Conservation (phyloP, 2,113 vertebrate genomes). For the Abramis brama region DNA sequence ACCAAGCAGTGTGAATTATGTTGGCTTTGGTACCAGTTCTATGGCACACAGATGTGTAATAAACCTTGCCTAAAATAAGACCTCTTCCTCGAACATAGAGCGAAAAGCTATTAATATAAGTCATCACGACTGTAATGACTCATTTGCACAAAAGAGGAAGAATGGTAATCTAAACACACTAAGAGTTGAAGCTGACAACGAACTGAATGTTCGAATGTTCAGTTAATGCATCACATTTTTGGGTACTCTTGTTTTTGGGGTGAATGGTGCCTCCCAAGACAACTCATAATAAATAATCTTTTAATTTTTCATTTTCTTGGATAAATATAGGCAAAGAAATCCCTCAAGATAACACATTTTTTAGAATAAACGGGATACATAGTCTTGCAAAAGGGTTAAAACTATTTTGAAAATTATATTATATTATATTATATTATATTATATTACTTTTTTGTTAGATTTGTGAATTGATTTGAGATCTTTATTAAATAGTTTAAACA, state of each 20-base stretch:
- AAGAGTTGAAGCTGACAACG: conserved; percentile 11
- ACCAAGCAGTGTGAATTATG: conserved; percentile 48
- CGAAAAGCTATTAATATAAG: conserved; percentile 32
- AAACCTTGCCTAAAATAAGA: conserved; percentile 54
- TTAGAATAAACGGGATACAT: too few relatives aligned
- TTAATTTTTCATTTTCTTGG: too few relatives aligned
- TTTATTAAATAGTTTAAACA: too few relatives aligned
- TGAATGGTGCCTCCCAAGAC: not conserved
- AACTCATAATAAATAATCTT: not conserved
- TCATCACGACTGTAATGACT: conserved; percentile 29
- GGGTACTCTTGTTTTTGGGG: not conserved
- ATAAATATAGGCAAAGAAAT: too few relatives aligned
- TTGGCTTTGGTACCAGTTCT: conserved; percentile 52
- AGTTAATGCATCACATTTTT: not conserved
- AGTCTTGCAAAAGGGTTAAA: too few relatives aligned
- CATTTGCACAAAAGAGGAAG: conserved; percentile 30
- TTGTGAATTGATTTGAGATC: too few relatives aligned
- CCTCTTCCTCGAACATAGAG: conserved; percentile 44
- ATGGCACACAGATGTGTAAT: conserved; percentile 38
- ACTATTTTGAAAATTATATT: too few relatives aligned
- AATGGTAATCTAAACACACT: conserved; percentile 5
- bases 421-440: too few relatives aligned
- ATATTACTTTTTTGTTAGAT: too few relatives aligned
- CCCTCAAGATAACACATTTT: too few relatives aligned
- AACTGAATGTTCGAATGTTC: not conserved